These are phyloP conservation scores for Palythoa caribaeorum DNA, from an alignment of 92 coral and sea anemone species.

Conservation along the genomic window DNA sequence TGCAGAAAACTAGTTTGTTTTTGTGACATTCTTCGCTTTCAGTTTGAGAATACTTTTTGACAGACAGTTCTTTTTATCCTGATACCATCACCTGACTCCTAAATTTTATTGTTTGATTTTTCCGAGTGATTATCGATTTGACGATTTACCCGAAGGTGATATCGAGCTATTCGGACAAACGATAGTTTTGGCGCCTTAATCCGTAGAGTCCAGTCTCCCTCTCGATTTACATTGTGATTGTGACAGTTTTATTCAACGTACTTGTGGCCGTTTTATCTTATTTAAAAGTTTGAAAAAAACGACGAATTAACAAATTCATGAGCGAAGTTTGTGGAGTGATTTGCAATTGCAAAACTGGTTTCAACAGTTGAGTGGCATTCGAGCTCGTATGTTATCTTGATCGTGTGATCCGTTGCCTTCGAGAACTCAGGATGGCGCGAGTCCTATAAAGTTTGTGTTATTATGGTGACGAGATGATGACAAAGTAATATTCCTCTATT, in stretches of 20 bases:
- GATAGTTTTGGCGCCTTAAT: conserved; percentile 39
- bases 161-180: conserved; percentile 30
- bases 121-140: conserved; percentile 28
- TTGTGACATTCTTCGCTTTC: neutral
- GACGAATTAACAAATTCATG: conserved; percentile 29
- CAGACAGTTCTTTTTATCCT: neutral
- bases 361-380: conserved; percentile 7
- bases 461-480: neutral
- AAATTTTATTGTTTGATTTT: neutral
- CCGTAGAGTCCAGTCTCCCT: conserved; percentile 36
- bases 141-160: neutral
- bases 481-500: neutral
- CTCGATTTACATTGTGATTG: neutral
- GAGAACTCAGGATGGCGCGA: conserved; percentile 19
- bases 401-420: conserved; percentile 24
- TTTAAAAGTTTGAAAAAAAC: conserved; percentile 35
- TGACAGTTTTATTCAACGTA: conserved; percentile 37
- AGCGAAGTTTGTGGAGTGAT: conserved; percentile 15
- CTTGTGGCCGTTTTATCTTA: conserved; percentile 39
- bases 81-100: neutral
- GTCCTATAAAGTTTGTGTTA: neutral
- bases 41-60: neutral
- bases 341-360: neutral
- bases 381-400: conserved; percentile 13
- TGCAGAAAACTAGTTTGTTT: neutral